Evolutionary conservation across 2,797 vertebrate species (phyloP), one percentile per base, ranked within the genome.

Genomic region (Emydoidea blandingii): DNA sequence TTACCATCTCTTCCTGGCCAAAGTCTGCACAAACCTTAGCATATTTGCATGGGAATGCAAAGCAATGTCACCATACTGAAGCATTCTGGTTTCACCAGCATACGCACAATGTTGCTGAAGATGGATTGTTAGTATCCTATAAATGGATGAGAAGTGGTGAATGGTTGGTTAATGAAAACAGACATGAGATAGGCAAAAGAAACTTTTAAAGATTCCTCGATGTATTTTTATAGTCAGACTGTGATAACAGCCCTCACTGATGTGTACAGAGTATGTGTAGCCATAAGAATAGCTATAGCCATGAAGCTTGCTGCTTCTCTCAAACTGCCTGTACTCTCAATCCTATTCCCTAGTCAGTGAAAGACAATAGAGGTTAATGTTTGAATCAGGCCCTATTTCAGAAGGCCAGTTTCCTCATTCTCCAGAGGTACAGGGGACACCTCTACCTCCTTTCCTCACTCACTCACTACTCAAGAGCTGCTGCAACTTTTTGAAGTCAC

Each of bases 61-160:
- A 41, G 10, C 0, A 0, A 1, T 2, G 44, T 54, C 79, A 21
- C 14, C 68, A 29, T 44, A 0, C 2, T 2, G 29, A 12, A 50
- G 34, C 52, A 37, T 79, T 79, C 54, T 0, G 0, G 10, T 52
- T 90, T 62, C 1, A 1, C 15, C 47, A 57, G 59, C 4, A 44
- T 12, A 3, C 3, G 5, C 15, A 0, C 1, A 18, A 62, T 16
- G 0, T 49, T 18, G 12, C n/a, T 68, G 68, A 52, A n/a, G 11
- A 10, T 86, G 84, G 25, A 29, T 0, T 79, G 57, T 41, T 27
- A 37, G 37, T 78, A 72, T 50, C 12, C 9, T 49, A 49, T 78
- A 49, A 78, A 49, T 49, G 12, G 25, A 47, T 76, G 23, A 16
- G 2, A 6, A 9, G n/a, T 53, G 44, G 5, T 49, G 54, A 79